Conservation (phyloP, 2,797 vertebrate genomes). For the Lacerta bilineata region DNA sequence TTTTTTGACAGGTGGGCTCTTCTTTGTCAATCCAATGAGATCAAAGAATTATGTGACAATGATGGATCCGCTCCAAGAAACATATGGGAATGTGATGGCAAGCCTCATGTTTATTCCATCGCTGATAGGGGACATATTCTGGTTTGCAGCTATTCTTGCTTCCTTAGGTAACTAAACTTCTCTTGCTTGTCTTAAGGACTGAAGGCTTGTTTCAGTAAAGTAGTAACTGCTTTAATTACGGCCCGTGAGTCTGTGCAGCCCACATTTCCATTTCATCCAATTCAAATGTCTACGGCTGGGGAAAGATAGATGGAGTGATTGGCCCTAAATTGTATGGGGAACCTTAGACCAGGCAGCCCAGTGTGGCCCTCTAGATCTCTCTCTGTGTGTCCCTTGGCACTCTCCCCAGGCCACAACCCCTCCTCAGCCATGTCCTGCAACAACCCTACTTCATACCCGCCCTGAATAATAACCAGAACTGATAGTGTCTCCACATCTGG, state of each 20-base stretch:
- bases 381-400: too few relatives aligned
- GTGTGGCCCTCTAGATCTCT: too few relatives aligned
- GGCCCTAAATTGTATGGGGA: background rate
- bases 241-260: background rate
- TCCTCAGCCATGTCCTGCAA: too few relatives aligned
- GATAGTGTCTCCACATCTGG: background rate
- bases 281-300: background rate
- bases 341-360: background rate
- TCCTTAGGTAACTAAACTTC: conserved; percentile 76
- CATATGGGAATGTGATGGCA: conserved; percentile 80
- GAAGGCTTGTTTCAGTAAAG: background rate
- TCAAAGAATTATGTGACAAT: conserved; percentile 85
- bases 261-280: background rate
- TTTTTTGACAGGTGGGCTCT: conserved; percentile 81
- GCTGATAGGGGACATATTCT: conserved; percentile 81
- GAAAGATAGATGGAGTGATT: background rate
- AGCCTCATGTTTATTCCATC: conserved; percentile 78
- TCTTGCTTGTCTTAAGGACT: conserved; percentile 8
- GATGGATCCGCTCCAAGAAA: conserved; percentile 87
- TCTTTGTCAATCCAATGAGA: conserved; percentile 88
- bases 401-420: too few relatives aligned
- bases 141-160: conserved; percentile 81
- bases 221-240: background rate
- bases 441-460: too few relatives aligned
- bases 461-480: background rate